Percentiles rank a stretch among this genome's conserved stretches.
Evolutionary conservation across 2,797 vertebrate species (phyloP).

Genomic region (Bovichtus variegatus): DNA sequence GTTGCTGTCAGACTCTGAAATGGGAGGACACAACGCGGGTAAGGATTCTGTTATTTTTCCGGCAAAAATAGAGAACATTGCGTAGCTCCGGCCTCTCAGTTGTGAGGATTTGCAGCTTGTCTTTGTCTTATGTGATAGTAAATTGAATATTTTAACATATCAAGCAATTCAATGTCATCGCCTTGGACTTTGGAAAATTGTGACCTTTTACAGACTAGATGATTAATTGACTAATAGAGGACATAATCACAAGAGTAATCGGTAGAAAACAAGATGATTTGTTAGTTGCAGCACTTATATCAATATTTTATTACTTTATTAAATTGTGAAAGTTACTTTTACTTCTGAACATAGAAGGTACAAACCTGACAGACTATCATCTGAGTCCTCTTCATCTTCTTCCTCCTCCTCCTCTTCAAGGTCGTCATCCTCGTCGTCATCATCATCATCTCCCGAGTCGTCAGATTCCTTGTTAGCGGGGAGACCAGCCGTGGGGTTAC

Average conservation of each 20-base stretch:
- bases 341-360: background rate
- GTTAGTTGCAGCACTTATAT: background rate
- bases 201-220: background rate
- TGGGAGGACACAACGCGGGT: background rate
- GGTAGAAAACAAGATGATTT: conserved; percentile 7
- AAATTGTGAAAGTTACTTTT: conserved; percentile 1
- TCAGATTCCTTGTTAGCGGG: conserved; percentile 98
- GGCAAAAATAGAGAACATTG: background rate
- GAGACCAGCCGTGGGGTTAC: conserved; percentile 82
- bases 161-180: background rate
- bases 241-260: conserved; percentile 11
- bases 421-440: conserved; percentile 95
- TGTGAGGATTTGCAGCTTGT: conserved; percentile 16
- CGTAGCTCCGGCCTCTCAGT: background rate
- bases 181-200: background rate
- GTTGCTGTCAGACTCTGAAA: conserved; percentile 96
- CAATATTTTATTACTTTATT: conserved; percentile 7
- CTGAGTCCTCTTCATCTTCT: conserved; percentile 94
- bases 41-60: background rate
- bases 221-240: background rate
- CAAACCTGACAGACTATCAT: conserved; percentile 97
- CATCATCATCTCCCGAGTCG: conserved; percentile 96
- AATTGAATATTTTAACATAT: background rate
- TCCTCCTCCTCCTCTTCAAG: conserved; percentile 88
- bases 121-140: background rate